Conservation (phyloP, 2,797 vertebrate genomes). For the Notamacropus eugenii region DNA sequence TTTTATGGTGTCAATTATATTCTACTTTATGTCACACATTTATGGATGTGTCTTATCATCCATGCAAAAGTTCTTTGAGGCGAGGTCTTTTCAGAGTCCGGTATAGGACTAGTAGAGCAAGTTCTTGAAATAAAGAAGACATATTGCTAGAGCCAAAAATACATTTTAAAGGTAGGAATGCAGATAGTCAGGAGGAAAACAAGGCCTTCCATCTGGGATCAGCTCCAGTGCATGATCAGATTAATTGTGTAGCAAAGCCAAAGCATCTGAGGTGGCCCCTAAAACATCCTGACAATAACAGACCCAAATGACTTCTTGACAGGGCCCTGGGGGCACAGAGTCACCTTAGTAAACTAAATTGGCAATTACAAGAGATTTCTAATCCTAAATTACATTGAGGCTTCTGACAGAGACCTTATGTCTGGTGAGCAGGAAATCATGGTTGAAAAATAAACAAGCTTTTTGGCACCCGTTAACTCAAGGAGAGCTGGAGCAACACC, state of each 20-base stretch:
- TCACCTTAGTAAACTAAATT: background rate
- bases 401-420: background rate
- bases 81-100: background rate
- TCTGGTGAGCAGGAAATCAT: background rate
- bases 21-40: background rate
- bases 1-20: background rate
- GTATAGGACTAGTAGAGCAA: background rate
- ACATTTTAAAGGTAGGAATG: background rate
- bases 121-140: background rate
- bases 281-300: background rate
- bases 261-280: background rate
- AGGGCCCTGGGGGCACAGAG: background rate
- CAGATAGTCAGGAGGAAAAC: background rate
- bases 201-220: background rate
- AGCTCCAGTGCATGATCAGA: background rate
- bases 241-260: background rate
- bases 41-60: background rate
- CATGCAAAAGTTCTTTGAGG: background rate
- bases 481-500: background rate
- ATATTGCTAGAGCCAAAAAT: background rate
- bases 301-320: background rate
- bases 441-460: background rate
- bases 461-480: background rate
- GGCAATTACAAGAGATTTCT: background rate
- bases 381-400: background rate